Evolutionary conservation across 2,888 invertebrate species (phyloP).

Genomic region (Smittia aterrima): DNA sequence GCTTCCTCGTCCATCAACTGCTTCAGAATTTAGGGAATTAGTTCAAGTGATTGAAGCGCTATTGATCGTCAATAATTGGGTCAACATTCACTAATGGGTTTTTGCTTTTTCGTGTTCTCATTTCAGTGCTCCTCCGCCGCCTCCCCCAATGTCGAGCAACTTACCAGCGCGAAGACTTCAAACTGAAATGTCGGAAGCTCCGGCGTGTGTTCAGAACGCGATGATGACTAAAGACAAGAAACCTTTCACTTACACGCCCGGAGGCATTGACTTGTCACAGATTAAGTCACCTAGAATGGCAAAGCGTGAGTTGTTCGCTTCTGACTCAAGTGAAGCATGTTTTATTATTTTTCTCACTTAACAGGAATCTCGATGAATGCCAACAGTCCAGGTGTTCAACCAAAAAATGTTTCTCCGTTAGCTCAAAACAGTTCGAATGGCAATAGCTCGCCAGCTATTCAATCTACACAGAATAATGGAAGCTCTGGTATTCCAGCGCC

Average conservation of each 20-base stretch:
- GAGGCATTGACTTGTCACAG: constrained; percentile 86
- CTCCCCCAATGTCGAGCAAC: constrained; percentile 46
- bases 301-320: constrained; percentile 55
- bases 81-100: not conserved
- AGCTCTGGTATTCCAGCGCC: constrained; percentile 50
- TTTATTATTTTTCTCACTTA: constrained; percentile 44
- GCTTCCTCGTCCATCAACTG: not conserved
- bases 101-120: constrained; percentile 4
- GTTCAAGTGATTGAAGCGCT: not conserved
- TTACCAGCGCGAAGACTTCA: constrained; percentile 46
- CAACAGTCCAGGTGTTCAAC: constrained; percentile 64
- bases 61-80: not conserved
- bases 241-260: constrained; percentile 94
- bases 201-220: constrained; percentile 86
- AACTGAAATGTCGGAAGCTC: constrained; percentile 62
- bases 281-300: constrained; percentile 89
- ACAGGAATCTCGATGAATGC: constrained; percentile 61
- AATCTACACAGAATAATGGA: constrained; percentile 56
- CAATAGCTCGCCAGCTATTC: constrained; percentile 47
- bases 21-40: not conserved
- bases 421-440: constrained; percentile 47
- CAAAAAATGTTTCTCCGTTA: constrained; percentile 58
- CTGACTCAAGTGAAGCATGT: constrained; percentile 52
- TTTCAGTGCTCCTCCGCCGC: constrained; percentile 53
- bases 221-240: constrained; percentile 96